Percentiles rank a stretch among this genome's conserved stretches.
Evolutionary conservation across 2,113 vertebrate genomes (phyloP).

Genomic region (Patagioenas fasciata): DNA sequence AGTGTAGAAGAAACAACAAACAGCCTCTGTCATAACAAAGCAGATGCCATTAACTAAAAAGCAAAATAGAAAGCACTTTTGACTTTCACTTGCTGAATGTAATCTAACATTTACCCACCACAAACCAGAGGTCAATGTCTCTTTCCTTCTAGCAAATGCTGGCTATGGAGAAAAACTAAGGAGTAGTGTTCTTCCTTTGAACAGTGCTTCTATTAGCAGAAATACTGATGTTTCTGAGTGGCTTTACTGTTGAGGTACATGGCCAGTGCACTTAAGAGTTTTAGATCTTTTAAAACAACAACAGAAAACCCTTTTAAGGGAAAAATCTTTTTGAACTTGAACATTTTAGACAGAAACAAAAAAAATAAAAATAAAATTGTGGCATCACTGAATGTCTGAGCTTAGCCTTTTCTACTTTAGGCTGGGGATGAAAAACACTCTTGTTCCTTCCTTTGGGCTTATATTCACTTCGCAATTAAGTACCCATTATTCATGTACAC

Average conservation of each 20-base stretch:
- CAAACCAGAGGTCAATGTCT: slow-evolving; percentile 18
- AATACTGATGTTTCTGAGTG: slow-evolving; percentile 7
- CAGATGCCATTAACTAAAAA: slow-evolving; percentile 23
- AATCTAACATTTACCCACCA: neutral
- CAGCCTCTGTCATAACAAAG: neutral
- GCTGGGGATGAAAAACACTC: neutral
- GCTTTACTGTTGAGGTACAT: slow-evolving; percentile 15
- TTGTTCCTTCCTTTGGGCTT: neutral
- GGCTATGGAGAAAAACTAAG: slow-evolving; percentile 3
- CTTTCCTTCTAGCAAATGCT: slow-evolving; percentile 19
- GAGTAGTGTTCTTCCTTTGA: slow-evolving; percentile 43
- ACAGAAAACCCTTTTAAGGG: neutral
- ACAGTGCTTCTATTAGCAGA: slow-evolving; percentile 58
- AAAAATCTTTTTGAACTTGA: slow-evolving; percentile 44
- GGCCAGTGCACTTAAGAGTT: neutral
- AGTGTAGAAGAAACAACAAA: neutral
- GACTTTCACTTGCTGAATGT: neutral
- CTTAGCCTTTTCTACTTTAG: neutral
- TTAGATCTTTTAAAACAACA: slow-evolving; percentile 27
- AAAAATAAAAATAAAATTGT: neutral
- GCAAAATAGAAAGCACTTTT: slow-evolving; percentile 6
- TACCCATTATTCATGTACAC: neutral
- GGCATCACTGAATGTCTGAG: neutral
- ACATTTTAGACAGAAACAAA: slow-evolving; percentile 31
- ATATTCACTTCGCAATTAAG: neutral